Percentiles rank a stretch among this genome's conserved stretches.
Conservation (phyloP, 2,797 vertebrate genomes). For the Picus viridis region DNA sequence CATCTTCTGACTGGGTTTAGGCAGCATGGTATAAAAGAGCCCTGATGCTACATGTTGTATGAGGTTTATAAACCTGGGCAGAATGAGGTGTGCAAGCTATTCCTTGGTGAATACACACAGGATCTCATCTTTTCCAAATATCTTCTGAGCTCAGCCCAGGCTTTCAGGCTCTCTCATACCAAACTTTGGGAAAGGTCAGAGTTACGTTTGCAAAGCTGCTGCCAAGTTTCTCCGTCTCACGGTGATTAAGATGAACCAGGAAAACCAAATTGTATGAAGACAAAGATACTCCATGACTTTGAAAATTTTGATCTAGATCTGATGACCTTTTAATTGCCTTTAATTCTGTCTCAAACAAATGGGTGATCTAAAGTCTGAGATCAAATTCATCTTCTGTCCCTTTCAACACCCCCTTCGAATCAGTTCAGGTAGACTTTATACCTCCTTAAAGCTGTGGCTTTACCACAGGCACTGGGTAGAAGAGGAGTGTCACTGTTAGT, state of each 20-base stretch:
- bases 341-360: neutral
- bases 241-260: neutral
- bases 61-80: neutral
- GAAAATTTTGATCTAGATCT: neutral
- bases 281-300: neutral
- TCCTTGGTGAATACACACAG: neutral
- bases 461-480: neutral
- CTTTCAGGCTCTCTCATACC: neutral
- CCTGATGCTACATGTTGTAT: neutral
- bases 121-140: neutral
- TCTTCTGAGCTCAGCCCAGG: neutral
- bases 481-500: neutral
- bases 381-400: neutral
- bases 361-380: neutral
- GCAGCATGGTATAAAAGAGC: neutral
- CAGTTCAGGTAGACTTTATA: neutral
- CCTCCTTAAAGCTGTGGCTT: neutral
- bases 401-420: neutral
- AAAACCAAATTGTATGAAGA: neutral
- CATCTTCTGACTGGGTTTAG: neutral
- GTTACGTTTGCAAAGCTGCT: neutral
- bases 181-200: neutral
- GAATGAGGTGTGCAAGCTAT: neutral
- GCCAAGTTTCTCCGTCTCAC: neutral
- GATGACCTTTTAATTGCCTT: neutral